Conservation (phyloP, 1,140 invertebrate genomes). For the Zaprionus ornatus region DNA sequence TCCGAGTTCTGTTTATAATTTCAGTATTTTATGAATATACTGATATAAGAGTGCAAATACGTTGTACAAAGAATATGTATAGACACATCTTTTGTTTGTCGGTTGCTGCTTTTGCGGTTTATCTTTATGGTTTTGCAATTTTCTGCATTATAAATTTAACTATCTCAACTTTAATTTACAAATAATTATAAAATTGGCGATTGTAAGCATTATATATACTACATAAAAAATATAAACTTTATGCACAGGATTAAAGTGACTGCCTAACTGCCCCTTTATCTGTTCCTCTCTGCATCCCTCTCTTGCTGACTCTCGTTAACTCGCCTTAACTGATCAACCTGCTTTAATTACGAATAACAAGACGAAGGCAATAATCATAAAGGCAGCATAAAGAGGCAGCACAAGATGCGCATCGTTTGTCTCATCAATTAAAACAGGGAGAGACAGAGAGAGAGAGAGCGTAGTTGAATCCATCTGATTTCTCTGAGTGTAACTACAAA, state of each 20-base stretch:
- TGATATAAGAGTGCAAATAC: not conserved
- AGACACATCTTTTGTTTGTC: not conserved
- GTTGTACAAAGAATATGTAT: not conserved
- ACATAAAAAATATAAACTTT: not conserved
- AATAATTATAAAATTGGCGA: not conserved
- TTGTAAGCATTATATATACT: not conserved
- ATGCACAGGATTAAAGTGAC: not conserved
- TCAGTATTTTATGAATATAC: not conserved
- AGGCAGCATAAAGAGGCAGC: conserved; percentile 21
- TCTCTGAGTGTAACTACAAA: conserved; percentile 33
- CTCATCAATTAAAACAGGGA: conserved; percentile 68
- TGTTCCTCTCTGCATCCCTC: not conserved
- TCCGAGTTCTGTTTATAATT: not conserved
- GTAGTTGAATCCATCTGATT: not conserved
- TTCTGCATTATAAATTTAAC: not conserved
- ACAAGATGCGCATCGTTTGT: conserved; percentile 42
- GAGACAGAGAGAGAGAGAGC: not conserved
- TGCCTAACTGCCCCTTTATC: not conserved
- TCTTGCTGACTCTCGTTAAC: not conserved
- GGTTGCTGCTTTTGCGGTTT: not conserved
- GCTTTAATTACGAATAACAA: conserved; percentile 52
- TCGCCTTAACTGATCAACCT: conserved; percentile 27
- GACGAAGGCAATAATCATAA: conserved; percentile 65
- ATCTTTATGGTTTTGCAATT: not conserved
- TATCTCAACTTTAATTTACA: not conserved